Conservation (phyloP, 2,113 vertebrate genomes). For the Perognathus longimembris region DNA sequence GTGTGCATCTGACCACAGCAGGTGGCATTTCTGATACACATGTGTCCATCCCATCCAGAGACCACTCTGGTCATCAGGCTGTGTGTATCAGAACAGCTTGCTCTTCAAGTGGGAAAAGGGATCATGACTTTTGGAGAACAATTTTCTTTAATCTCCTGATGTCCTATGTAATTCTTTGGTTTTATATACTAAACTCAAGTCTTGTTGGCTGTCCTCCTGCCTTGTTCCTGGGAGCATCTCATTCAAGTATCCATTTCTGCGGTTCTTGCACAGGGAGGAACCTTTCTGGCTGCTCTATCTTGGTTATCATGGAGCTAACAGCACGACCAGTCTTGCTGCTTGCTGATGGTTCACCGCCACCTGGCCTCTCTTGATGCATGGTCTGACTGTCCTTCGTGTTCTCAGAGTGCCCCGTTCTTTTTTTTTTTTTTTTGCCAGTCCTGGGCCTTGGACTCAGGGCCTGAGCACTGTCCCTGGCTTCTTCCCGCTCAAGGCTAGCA, state of each 20-base stretch:
- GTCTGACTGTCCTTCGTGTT: neutral
- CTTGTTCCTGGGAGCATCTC: neutral
- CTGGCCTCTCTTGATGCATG: neutral
- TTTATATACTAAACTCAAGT: neutral
- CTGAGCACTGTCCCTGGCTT: too few species aligned
- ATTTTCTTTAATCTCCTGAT: neutral
- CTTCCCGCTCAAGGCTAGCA: too few species aligned
- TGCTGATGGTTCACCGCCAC: neutral
- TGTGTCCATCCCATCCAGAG: neutral
- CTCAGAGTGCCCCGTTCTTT: neutral
- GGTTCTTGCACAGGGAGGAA: too few species aligned
- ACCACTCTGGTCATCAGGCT: neutral
- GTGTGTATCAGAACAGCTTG: neutral
- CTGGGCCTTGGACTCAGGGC: too few species aligned
- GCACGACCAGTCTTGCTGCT: neutral
- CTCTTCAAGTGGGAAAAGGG: neutral
- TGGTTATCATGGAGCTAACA: neutral
- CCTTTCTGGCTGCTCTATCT: neutral
- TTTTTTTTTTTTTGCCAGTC: too few species aligned
- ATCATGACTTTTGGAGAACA: neutral
- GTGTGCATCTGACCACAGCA: too few species aligned
- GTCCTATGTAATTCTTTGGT: neutral
- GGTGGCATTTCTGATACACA: neutral
- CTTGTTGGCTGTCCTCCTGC: neutral
- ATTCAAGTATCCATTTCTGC: rapidly evolving